Conservation (phyloP, 2,888 invertebrate genomes). For the Drosophila melanosoma region DNA sequence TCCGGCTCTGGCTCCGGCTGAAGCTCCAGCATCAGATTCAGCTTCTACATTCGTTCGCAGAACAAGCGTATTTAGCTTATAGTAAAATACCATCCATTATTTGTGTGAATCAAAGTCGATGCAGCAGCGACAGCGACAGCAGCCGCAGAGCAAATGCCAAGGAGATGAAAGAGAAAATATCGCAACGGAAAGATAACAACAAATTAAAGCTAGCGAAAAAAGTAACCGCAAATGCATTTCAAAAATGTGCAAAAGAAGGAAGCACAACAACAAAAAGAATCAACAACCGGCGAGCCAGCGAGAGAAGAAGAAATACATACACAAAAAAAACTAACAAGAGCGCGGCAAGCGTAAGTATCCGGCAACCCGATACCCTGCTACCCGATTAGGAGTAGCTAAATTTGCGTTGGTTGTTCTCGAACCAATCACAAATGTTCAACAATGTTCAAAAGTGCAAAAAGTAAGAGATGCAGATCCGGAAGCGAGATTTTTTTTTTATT, state of each 20-base stretch:
- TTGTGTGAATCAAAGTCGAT: slow-evolving; percentile 53
- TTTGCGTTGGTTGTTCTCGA: too few species aligned
- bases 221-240: slow-evolving; percentile 62
- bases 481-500: too few species aligned
- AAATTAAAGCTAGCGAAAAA: slow-evolving; percentile 48
- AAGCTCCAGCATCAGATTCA: too few species aligned
- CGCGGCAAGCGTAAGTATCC: neutral
- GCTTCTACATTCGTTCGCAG: neutral
- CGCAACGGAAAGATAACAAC: slow-evolving; percentile 41
- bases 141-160: slow-evolving; percentile 24
- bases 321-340: neutral
- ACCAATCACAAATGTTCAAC: too few species aligned
- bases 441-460: neutral
- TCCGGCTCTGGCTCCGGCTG: neutral
- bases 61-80: slow-evolving; percentile 59
- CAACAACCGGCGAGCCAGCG: slow-evolving; percentile 21
- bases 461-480: neutral
- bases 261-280: slow-evolving; percentile 44
- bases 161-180: slow-evolving; percentile 42
- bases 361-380: neutral
- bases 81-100: slow-evolving; percentile 48
- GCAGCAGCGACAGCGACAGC: slow-evolving; percentile 6
- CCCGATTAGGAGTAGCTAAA: too few species aligned
- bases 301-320: slow-evolving; percentile 7
- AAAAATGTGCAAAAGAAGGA: slow-evolving; percentile 59